Evolutionary conservation across 2,888 invertebrate species (phyloP), one percentile per base, ranked within the genome.

Genomic region (Drosophila austrosaltans): DNA sequence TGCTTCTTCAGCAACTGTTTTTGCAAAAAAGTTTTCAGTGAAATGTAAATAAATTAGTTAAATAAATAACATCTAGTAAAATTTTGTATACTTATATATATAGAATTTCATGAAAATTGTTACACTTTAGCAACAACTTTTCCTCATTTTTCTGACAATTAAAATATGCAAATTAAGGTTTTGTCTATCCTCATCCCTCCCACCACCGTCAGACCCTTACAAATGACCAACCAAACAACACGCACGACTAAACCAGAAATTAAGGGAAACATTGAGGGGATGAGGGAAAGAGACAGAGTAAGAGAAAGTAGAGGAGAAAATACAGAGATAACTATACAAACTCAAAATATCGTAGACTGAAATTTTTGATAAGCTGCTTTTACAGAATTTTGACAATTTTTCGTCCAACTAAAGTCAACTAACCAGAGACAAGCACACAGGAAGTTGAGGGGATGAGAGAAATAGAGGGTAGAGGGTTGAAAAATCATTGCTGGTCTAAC

Each of bases 351-450:
- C 70, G 80, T 63, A 72, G 76, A 70, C 80, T 75, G 82, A 70
- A 25, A 80, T 82, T 80, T 87, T 78, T 78, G 85, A 84, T 81
- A 78, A 82, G 77, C 78, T 70, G 63, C 71, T 75, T 16, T 77
- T 76, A 77, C 70, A 70, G 72, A 57, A 75, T 86, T 81, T 81
- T 76, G 77, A 84, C 78, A 79, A 75, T 78, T 78, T 63, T 54
- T 36, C 53, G 16, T 12, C 40, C 30, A 44, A 20, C 32, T 32
- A 68, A 68, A 68, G 63, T 62, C 73, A 67, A 73, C 72, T 72
- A 67, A 73, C 72, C 56, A 60, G 68, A 59, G 67, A 25, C 20
- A 25, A 25, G 22, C 22, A 3, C 10, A 48, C 8, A 10, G 12
- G 22, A 10, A 36, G 4, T 10, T 8, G 16, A 7, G 53, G 40